These are phyloP conservation scores for Teleiodes luculella DNA, from an alignment of 2,888 invertebrate genomes.

Conservation along the genomic window DNA sequence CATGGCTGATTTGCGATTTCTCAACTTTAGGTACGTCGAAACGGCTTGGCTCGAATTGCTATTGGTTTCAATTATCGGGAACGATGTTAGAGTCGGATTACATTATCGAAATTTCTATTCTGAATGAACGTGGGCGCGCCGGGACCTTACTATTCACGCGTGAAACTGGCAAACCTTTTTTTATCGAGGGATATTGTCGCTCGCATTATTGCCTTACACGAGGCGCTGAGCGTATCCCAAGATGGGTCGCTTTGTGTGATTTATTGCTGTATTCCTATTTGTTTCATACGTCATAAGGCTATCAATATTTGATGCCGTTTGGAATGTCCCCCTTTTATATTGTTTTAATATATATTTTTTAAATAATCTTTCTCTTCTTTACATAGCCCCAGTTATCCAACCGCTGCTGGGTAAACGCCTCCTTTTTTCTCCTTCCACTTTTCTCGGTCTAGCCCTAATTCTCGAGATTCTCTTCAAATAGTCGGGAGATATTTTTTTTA, in stretches of 20 bases:
- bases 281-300: slow-evolving; percentile 30
- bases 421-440: too few relatives aligned
- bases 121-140: slow-evolving; percentile 9
- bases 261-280: slow-evolving; percentile 42
- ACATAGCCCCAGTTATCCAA: too few relatives aligned
- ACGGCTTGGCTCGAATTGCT: slow-evolving; percentile 3
- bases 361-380: too few relatives aligned
- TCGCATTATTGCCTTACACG: slow-evolving; percentile 34
- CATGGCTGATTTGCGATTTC: slow-evolving; percentile 21
- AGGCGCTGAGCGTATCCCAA: slow-evolving; percentile 35
- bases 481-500: too few relatives aligned
- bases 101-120: slow-evolving; percentile 7
- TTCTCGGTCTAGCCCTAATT: too few relatives aligned
- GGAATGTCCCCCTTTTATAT: too few relatives aligned
- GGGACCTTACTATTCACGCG: slow-evolving; percentile 27
- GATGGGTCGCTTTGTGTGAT: slow-evolving; percentile 28
- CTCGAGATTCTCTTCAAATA: too few relatives aligned
- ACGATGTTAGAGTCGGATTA: slow-evolving; percentile 8
- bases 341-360: too few relatives aligned
- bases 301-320: slow-evolving; percentile 34
- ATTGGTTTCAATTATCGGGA: slow-evolving; percentile 12
- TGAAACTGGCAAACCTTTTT: slow-evolving; percentile 35
- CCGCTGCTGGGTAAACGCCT: too few relatives aligned
- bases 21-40: slow-evolving; percentile 14
- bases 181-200: slow-evolving; percentile 36